phyloP scores from a whole-genome alignment of 2,888 invertebrate species.

The Noctua pronuba region DNA sequence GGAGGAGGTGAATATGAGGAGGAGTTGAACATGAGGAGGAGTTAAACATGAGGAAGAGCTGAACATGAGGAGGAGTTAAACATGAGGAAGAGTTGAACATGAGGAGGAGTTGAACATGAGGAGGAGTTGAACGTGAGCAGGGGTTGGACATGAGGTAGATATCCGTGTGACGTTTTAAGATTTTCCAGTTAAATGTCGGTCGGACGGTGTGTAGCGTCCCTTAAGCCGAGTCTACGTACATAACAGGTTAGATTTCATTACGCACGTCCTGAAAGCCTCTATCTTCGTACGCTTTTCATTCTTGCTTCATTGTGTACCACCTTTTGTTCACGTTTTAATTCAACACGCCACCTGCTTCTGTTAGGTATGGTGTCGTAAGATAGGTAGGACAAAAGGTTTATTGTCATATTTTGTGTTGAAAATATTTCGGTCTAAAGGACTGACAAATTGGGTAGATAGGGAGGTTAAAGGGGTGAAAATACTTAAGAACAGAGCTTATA shows the following conservation, averaged over 20 bases:
- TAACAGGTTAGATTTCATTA: conserved; percentile 69
- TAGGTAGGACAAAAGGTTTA: conserved; percentile 34
- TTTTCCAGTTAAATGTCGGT: background rate
- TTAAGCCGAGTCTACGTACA: conserved; percentile 40
- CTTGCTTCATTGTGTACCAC: conserved; percentile 69
- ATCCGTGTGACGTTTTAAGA: too few relatives aligned
- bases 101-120: too few relatives aligned
- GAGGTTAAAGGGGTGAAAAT: background rate
- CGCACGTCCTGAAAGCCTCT: conserved; percentile 63
- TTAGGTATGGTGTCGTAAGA: conserved; percentile 8
- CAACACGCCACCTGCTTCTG: conserved; percentile 68
- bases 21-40: too few relatives aligned
- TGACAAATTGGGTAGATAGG: too few relatives aligned
- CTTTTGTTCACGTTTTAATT: conserved; percentile 76
- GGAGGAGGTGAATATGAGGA: too few relatives aligned
- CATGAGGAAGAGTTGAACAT: too few relatives aligned
- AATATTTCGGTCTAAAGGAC: background rate
- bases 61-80: too few relatives aligned
- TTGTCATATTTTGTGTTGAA: background rate
- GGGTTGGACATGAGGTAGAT: too few relatives aligned
- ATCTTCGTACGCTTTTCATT: conserved; percentile 70
- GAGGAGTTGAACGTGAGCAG: too few relatives aligned
- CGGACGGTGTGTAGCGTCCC: background rate
- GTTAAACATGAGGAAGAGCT: too few relatives aligned
- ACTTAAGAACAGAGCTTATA: background rate